These are phyloP conservation scores for Cheilosia urbana DNA, from an alignment of 2,888 invertebrate species.

Conservation along the genomic window DNA sequence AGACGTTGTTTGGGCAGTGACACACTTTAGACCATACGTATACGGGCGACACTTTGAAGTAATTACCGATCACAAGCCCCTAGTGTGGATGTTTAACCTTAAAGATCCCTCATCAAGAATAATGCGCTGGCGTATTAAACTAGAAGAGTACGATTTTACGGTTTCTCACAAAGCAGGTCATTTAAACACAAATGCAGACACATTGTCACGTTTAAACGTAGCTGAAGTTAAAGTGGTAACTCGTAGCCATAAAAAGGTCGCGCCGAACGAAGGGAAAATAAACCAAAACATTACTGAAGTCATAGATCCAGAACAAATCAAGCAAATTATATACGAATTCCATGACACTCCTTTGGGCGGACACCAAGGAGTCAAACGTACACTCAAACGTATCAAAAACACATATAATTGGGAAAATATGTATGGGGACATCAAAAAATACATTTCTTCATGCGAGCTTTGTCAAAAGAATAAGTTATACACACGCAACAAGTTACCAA, in stretches of 20 bases:
- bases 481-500: conserved; percentile 34
- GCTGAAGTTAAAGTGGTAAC: conserved; percentile 26
- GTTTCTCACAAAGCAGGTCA: conserved; percentile 69
- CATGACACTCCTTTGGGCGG: conserved; percentile 1
- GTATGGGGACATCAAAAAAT: neutral
- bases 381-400: neutral
- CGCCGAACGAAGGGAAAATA: too few relatives aligned
- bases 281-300: too few relatives aligned
- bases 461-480: conserved; percentile 18
- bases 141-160: conserved; percentile 59
- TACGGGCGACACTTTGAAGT: conserved; percentile 73
- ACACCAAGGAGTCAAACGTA: conserved; percentile 16
- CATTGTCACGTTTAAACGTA: neutral
- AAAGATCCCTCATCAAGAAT: conserved; percentile 77
- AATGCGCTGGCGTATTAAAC: conserved; percentile 75
- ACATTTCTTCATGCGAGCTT: neutral
- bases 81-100: conserved; percentile 70
- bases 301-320: conserved; percentile 6
- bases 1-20: conserved; percentile 56
- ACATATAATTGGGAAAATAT: conserved; percentile 1
- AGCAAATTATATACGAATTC: conserved; percentile 25
- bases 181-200: conserved; percentile 30
- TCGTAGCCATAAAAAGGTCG: too few relatives aligned
- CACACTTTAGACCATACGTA: conserved; percentile 16
- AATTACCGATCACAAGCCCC: conserved; percentile 78